Base-by-base conservation (phyloP, 2,888 invertebrate species). In the Eristalis intricaria region DNA sequence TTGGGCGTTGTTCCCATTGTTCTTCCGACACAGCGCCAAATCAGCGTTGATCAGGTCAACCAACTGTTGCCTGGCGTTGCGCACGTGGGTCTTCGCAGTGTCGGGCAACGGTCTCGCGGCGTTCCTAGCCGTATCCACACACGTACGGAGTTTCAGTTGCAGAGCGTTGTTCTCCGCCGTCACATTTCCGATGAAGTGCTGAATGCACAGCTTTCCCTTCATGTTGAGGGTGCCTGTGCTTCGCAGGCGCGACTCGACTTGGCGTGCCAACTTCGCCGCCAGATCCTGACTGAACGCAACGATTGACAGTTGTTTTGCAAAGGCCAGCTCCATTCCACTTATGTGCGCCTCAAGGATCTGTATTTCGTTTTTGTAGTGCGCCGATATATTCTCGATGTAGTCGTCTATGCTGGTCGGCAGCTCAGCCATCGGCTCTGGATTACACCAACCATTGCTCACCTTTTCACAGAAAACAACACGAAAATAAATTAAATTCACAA, bases 321-420 rank as follows among this genome's bases (percentile, higher is more conserved):
- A 70, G 2, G 78, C 38, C 15, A 58, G n/a, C 29, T 86, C 82
- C 78, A 83, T 74, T 50, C 74, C 56, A 4, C n/a, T 23, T 11
- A 86, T n/a, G 2, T 78, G 38, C 3, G 68, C 29, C 40, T 86
- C 86, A 35, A 78, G 64, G 13, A 83, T 74, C 29, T 74, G 65
- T 8, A 86, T 69, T 63, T 86, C 86, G 61, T 86, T 86, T 61
- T 66, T 78, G 29, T 78, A 83, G 65, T 83, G 81, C 2, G 86
- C 78, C 23, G 86, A 86, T 32, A 75, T 83, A 11, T 83, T 78
- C 60, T 86, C 86, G 4, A 86, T 74, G 26, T 65, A 86, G 22
- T 86, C 86, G 13, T 86, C 86, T 2, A 83, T 73, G 22, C 64
- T 65, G 4, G 69, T 74, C 56, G 65, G 65, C 13, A 35, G 22